Conservation (phyloP, 2,113 vertebrate genomes). For the Mastomys natalensis region DNA sequence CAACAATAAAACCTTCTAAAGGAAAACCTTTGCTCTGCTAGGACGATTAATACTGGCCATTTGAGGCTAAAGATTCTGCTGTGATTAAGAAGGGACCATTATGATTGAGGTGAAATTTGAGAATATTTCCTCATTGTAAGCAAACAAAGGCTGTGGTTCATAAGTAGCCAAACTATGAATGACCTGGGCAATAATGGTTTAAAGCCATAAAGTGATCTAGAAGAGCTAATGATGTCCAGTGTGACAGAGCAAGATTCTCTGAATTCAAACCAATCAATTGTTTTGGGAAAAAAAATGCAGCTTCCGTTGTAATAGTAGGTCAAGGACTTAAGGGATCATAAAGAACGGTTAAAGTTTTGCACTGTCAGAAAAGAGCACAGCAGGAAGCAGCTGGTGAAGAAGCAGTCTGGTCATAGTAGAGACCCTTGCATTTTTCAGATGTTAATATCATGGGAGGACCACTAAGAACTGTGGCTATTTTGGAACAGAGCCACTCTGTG, state of each 20-base stretch:
- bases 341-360: background rate
- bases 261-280: background rate
- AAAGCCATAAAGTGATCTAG: background rate
- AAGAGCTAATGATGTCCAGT: background rate
- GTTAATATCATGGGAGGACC: too few relatives aligned
- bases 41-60: background rate
- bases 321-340: background rate
- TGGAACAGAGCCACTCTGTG: background rate
- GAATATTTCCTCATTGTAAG: background rate
- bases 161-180: background rate
- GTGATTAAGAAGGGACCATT: background rate
- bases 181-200: background rate
- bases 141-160: too few relatives aligned
- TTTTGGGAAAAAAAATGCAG: too few relatives aligned
- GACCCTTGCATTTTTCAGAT: background rate
- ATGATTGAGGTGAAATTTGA: background rate
- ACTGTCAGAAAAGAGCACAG: background rate
- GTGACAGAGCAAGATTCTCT: background rate
- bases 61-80: background rate
- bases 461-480: accelerated
- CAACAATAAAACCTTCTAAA: too few relatives aligned
- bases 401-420: background rate
- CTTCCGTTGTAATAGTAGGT: background rate
- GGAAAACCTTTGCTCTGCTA: background rate
- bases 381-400: background rate